phyloP scores from a whole-genome alignment of 2,888 invertebrate genomes.

The Blomia tropicalis region DNA sequence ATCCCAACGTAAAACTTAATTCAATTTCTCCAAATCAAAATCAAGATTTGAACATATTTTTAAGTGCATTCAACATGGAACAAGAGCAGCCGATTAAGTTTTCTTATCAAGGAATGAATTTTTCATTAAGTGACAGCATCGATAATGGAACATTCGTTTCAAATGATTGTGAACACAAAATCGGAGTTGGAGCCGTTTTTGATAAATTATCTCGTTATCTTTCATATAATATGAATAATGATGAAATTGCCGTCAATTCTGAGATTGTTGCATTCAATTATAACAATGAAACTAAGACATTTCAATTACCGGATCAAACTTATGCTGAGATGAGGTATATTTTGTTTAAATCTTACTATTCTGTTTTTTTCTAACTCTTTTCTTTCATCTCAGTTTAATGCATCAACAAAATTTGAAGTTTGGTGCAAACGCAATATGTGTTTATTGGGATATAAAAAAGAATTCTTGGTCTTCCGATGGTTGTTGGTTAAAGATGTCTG shows the following conservation, averaged over 20 bases:
- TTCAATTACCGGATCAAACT: neutral
- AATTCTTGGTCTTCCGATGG: constrained; percentile 28
- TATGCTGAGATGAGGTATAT: neutral
- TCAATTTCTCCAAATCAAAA: neutral
- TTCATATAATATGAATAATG: neutral
- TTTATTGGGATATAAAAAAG: constrained; percentile 20
- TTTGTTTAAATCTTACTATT: neutral
- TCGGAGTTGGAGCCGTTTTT: constrained; percentile 16
- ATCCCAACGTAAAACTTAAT: neutral
- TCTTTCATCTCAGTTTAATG: constrained; percentile 3
- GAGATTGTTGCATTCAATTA: constrained; percentile 20
- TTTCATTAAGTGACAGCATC: constrained; percentile 7
- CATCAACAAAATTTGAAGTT: constrained; percentile 2
- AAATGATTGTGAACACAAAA: neutral
- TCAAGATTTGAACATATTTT: neutral
- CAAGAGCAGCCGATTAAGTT: neutral
- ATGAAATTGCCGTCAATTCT: constrained; percentile 3
- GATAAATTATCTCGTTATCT: constrained; percentile 15
- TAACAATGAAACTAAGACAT: neutral
- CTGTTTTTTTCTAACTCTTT: neutral
- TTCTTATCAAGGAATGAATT: neutral
- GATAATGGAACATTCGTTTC: neutral
- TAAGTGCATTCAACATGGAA: constrained; percentile 18
- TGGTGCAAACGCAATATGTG: constrained; percentile 16
- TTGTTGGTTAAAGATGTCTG: constrained; percentile 26